phyloP scores from a whole-genome alignment of 2,888 invertebrate species.

The Dolichomitus sp. region DNA sequence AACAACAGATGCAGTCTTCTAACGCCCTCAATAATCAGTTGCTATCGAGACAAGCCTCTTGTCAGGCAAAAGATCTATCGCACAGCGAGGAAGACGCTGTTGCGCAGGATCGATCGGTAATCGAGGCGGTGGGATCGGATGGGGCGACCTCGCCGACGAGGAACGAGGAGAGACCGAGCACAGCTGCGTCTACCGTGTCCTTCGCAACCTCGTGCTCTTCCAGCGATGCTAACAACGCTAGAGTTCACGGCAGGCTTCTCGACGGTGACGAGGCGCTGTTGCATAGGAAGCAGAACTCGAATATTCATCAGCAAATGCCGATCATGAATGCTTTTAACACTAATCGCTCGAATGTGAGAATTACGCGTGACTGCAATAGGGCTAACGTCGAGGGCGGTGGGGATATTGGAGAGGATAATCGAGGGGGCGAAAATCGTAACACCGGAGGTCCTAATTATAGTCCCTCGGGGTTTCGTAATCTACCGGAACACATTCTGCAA shows the following conservation, averaged over 20 bases:
- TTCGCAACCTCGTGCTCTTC: slow-evolving; percentile 80
- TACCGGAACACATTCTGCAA: slow-evolving; percentile 52
- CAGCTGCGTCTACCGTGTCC: slow-evolving; percentile 78
- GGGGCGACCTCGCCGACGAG: slow-evolving; percentile 69
- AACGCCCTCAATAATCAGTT: background rate
- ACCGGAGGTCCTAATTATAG: slow-evolving; percentile 31
- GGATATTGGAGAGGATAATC: slow-evolving; percentile 53
- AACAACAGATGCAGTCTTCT: slow-evolving; percentile 1
- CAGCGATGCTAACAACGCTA: slow-evolving; percentile 75
- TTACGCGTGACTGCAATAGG: slow-evolving; percentile 38
- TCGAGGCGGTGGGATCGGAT: slow-evolving; percentile 72
- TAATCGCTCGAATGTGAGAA: slow-evolving; percentile 35
- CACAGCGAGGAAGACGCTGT: slow-evolving; percentile 12
- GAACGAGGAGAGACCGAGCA: slow-evolving; percentile 55
- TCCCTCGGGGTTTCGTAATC: slow-evolving; percentile 49
- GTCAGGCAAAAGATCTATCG: slow-evolving; percentile 8
- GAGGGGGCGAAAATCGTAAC: slow-evolving; percentile 18
- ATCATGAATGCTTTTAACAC: slow-evolving; percentile 30
- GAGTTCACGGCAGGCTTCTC: slow-evolving; percentile 76
- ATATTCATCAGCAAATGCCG: slow-evolving; percentile 50
- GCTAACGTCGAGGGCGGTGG: slow-evolving; percentile 24
- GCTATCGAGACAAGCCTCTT: background rate
- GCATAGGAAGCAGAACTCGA: slow-evolving; percentile 13
- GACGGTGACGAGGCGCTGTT: slow-evolving; percentile 75
- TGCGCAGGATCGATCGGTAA: background rate